These are phyloP conservation scores for Cyclophora punctaria DNA, from an alignment of 2,888 invertebrate genomes.

Conservation along the genomic window DNA sequence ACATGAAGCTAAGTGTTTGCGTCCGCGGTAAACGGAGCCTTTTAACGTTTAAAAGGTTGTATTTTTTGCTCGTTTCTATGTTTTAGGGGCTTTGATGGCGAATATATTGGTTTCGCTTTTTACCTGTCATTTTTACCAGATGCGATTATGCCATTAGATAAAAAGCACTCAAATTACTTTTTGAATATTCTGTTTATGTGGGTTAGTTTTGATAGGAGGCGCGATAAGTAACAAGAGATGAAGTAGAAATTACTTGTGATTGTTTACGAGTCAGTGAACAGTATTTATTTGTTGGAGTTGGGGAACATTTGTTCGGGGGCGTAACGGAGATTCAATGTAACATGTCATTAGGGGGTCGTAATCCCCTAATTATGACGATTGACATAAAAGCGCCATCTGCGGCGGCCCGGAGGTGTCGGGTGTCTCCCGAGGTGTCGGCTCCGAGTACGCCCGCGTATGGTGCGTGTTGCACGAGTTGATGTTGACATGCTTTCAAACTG, in stretches of 20 bases:
- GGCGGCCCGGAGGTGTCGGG: slow-evolving; percentile 64
- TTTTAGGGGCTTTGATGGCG: slow-evolving; percentile 64
- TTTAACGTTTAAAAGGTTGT: slow-evolving; percentile 70
- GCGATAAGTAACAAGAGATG: slow-evolving; percentile 3
- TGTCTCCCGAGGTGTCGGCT: slow-evolving; percentile 61
- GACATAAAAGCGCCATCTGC: slow-evolving; percentile 73
- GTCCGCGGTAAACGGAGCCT: slow-evolving; percentile 73
- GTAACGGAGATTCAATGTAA: slow-evolving; percentile 67
- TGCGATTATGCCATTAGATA: slow-evolving; percentile 49
- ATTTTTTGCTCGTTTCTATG: slow-evolving; percentile 53
- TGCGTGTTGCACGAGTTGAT: too few relatives aligned
- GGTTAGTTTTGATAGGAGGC: slow-evolving; percentile 5
- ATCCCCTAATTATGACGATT: slow-evolving; percentile 75
- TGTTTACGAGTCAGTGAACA: slow-evolving; percentile 43
- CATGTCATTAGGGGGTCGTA: slow-evolving; percentile 68
- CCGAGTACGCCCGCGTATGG: slow-evolving; percentile 19
- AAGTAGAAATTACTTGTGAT: slow-evolving; percentile 21
- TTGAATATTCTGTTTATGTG: slow-evolving; percentile 13
- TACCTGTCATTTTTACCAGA: slow-evolving; percentile 53
- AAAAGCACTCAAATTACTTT: slow-evolving; percentile 28
- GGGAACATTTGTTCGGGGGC: slow-evolving; percentile 67
- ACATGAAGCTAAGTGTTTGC: slow-evolving; percentile 72
- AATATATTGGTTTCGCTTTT: slow-evolving; percentile 61
- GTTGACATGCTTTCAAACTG: too few relatives aligned
- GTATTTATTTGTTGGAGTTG: slow-evolving; percentile 45